Conservation (phyloP, 2,888 invertebrate genomes). For the Toxonevra muliebris region DNA sequence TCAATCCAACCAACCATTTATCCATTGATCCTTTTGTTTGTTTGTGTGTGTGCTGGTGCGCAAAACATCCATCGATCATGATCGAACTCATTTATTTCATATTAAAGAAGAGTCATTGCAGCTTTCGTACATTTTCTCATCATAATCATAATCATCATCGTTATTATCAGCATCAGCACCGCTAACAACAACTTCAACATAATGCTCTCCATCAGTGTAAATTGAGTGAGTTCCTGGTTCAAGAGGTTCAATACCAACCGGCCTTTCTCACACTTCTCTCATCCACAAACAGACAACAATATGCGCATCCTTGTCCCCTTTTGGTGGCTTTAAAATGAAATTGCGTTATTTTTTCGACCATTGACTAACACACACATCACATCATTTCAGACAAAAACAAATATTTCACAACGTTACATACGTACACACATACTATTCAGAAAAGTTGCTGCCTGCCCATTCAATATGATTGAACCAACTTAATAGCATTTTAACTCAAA, state of each 20-base stretch:
- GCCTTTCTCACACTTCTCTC: not conserved
- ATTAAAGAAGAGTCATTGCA: not conserved
- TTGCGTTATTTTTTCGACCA: not conserved
- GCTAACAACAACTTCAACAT: too few species aligned
- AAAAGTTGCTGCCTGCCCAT: not conserved
- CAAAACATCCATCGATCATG: not conserved
- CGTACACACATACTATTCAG: not conserved
- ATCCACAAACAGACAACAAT: not conserved
- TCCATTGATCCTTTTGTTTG: not conserved
- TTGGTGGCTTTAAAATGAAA: not conserved
- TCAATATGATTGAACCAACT: not conserved
- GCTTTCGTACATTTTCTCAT: too few species aligned
- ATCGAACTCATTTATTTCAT: constrained; percentile 2
- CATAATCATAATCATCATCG: too few species aligned
- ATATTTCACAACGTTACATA: not conserved
- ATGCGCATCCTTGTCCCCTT: not conserved
- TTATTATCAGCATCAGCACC: too few species aligned
- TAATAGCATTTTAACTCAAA: constrained; percentile 4
- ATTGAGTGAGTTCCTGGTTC: not conserved
- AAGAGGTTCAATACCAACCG: not conserved
- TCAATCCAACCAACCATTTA: not conserved
- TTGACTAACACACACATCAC: not conserved
- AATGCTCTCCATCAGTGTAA: too few species aligned
- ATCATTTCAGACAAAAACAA: not conserved
- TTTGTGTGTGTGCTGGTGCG: not conserved